Percentiles rank a stretch among this genome's conserved stretches.
These are phyloP conservation scores for Conops quadrifasciatus DNA, from an alignment of 2,888 invertebrate species.

Conservation along the genomic window DNA sequence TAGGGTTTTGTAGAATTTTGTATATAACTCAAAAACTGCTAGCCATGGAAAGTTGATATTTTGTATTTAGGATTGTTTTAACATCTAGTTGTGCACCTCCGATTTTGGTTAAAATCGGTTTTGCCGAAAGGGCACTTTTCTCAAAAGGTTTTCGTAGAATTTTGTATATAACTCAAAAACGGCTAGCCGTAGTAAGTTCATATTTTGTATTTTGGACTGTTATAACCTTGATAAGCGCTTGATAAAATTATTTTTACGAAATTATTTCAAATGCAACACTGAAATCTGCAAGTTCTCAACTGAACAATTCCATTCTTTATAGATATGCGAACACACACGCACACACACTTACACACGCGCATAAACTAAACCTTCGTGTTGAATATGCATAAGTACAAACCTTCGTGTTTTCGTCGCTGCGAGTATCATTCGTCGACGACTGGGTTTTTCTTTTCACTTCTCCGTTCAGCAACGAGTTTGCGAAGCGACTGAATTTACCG, in stretches of 20 bases:
- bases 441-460: slow-evolving; percentile 1
- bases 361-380: neutral
- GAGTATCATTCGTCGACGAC: neutral
- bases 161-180: no score
- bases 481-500: slow-evolving; percentile 25
- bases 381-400: neutral
- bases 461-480: slow-evolving; percentile 19
- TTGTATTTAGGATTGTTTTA: no score
- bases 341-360: neutral
- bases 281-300: neutral
- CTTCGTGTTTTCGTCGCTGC: neutral
- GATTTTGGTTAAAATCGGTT: no score
- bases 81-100: no score
- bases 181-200: no score
- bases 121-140: no score
- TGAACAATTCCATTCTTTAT: neutral
- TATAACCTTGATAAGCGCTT: no score
- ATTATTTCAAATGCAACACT: slow-evolving; percentile 1
- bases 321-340: neutral
- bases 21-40: no score
- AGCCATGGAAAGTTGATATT: no score
- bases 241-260: neutral
- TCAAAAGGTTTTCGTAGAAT: no score
- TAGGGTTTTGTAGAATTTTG: no score
- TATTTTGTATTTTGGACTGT: no score